phyloP scores from a whole-genome alignment of 2,113 vertebrate species.

The Butastur rufipennis region DNA sequence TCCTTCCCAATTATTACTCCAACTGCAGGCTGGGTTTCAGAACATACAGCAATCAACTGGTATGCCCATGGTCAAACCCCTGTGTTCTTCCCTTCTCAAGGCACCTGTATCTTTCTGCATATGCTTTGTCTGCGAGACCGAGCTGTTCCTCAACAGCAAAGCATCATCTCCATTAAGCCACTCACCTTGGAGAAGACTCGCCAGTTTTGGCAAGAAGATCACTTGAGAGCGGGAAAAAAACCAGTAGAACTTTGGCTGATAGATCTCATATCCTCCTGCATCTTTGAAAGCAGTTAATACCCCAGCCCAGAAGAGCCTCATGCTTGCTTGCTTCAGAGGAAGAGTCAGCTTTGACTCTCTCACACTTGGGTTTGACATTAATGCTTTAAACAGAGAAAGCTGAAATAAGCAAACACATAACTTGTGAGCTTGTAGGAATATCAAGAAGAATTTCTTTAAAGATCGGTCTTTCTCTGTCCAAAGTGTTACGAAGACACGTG shows the following conservation, averaged over 20 bases:
- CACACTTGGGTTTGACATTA: neutral
- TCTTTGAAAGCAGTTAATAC: neutral
- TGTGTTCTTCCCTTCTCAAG: neutral
- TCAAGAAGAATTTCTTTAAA: neutral
- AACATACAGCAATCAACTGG: neutral
- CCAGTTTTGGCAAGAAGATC: neutral
- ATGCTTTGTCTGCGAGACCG: neutral
- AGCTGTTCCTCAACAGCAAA: neutral
- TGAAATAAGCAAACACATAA: neutral
- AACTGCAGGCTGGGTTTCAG: neutral
- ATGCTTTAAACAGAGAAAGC: neutral
- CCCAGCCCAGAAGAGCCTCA: neutral
- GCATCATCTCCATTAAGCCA: neutral
- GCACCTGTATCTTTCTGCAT: neutral
- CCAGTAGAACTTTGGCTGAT: neutral
- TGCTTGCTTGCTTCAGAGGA: neutral
- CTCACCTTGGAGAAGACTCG: neutral
- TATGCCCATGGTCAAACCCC: neutral
- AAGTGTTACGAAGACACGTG: accelerated
- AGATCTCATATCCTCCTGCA: neutral
- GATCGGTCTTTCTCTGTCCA: neutral
- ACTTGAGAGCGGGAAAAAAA: neutral
- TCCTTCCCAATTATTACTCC: neutral
- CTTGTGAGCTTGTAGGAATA: neutral
- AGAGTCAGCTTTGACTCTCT: neutral